Conservation (phyloP, 92 coral and sea anemone genomes). For the Palythoa grandiflora region DNA sequence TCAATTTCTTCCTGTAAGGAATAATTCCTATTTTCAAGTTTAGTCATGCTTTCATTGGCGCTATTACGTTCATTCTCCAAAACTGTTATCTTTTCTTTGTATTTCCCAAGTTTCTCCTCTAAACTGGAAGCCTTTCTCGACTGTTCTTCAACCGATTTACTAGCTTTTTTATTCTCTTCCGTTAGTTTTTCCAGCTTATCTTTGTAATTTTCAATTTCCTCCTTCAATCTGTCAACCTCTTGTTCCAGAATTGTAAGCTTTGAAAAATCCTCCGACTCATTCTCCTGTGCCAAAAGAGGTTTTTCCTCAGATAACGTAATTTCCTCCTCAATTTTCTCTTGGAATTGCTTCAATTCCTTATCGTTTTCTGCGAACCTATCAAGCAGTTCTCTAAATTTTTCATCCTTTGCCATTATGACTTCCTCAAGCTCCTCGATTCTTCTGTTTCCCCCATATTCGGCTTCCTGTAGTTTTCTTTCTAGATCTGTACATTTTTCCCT, state of each 20-base stretch:
- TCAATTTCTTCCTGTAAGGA: slow-evolving; percentile 64
- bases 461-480: slow-evolving; percentile 63
- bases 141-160: slow-evolving; percentile 15
- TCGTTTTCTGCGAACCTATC: slow-evolving; percentile 35
- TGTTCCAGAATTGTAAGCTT: neutral
- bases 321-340: slow-evolving; percentile 13
- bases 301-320: slow-evolving; percentile 12
- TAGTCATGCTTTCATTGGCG: slow-evolving; percentile 20
- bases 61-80: slow-evolving; percentile 35
- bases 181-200: slow-evolving; percentile 13
- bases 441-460: slow-evolving; percentile 25
- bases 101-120: slow-evolving; percentile 39
- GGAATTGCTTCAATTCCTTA: slow-evolving; percentile 34
- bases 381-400: slow-evolving; percentile 34
- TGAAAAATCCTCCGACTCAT: neutral
- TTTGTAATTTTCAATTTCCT: slow-evolving; percentile 33
- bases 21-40: slow-evolving; percentile 66
- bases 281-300: slow-evolving; percentile 6
- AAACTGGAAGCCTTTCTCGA: slow-evolving; percentile 19
- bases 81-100: slow-evolving; percentile 41
- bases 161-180: slow-evolving; percentile 25
- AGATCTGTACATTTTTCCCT: slow-evolving; percentile 65
- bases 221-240: slow-evolving; percentile 31
- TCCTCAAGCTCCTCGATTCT: slow-evolving; percentile 61
- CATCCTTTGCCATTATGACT: slow-evolving; percentile 51